Evolutionary conservation across 1,140 invertebrate genomes (phyloP).

Genomic region (Diuraphis noxia): DNA sequence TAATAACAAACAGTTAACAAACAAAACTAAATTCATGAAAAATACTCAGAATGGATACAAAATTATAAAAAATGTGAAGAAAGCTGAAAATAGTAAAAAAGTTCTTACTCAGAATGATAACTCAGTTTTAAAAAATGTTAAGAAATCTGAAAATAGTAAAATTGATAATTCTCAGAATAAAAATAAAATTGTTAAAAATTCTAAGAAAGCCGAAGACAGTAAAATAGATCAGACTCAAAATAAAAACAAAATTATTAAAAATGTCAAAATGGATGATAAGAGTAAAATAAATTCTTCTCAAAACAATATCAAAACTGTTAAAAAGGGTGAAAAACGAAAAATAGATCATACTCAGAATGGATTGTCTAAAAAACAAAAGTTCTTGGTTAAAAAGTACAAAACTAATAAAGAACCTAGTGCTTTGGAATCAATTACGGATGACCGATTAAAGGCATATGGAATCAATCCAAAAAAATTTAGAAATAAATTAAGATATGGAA

Average conservation of each 20-base stretch:
- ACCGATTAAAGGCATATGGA: conserved; percentile 83
- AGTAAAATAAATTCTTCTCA: too few relatives aligned
- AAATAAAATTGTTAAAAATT: neutral
- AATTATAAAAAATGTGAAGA: neutral
- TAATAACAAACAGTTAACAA: neutral
- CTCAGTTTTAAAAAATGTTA: neutral
- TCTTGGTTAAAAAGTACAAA: neutral
- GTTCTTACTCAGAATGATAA: neutral
- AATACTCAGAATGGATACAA: neutral
- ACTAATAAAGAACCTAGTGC: conserved; percentile 35
- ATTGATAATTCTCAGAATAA: neutral
- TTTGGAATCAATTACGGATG: conserved; percentile 66
- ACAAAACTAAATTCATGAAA: neutral
- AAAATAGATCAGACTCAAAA: neutral
- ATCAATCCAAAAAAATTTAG: conserved; percentile 90
- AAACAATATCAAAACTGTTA: neutral
- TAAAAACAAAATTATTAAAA: neutral
- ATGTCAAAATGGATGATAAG: neutral
- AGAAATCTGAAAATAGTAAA: neutral
- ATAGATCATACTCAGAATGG: neutral
- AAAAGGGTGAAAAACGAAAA: conserved; percentile 38
- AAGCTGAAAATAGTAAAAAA: neutral
- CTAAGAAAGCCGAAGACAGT: neutral
- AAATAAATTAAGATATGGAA: conserved; percentile 62
- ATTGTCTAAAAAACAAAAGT: conserved; percentile 24